Evolutionary conservation across 2,113 vertebrate genomes (phyloP).

Genomic region (Neolamprologus sp.): DNA sequence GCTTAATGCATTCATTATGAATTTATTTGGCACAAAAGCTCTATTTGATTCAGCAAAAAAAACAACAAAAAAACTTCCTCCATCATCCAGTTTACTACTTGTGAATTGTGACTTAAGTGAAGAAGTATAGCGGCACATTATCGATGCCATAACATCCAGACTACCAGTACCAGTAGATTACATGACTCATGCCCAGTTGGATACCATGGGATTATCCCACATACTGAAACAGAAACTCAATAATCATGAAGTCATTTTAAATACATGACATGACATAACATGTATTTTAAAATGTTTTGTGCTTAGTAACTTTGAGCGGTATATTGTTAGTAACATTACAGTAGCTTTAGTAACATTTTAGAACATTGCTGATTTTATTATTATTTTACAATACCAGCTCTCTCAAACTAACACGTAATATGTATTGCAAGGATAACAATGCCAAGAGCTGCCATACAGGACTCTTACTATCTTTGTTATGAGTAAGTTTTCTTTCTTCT

Average conservation of each 20-base stretch:
- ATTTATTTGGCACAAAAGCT: not conserved
- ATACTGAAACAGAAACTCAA: not conserved
- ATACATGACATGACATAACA: not conserved
- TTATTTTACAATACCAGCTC: not conserved
- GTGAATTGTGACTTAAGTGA: not conserved
- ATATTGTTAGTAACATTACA: not conserved
- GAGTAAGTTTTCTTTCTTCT: not conserved
- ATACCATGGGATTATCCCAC: not conserved
- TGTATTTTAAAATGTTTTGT: not conserved
- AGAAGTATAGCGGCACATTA: not conserved
- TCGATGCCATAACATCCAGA: not conserved
- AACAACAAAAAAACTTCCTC: accelerated
- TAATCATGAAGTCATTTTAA: not conserved
- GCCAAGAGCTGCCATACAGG: not conserved
- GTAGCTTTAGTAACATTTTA: not conserved
- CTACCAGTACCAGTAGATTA: not conserved
- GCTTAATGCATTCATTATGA: not conserved
- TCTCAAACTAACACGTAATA: not conserved
- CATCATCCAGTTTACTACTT: not conserved
- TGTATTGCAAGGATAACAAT: not conserved
- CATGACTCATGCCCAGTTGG: not conserved
- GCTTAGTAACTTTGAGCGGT: not conserved
- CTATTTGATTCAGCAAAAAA: not conserved
- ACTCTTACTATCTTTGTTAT: not conserved
- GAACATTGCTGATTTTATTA: not conserved